phyloP scores from a whole-genome alignment of 2,888 invertebrate genomes.

The Meandrusa payeni region DNA sequence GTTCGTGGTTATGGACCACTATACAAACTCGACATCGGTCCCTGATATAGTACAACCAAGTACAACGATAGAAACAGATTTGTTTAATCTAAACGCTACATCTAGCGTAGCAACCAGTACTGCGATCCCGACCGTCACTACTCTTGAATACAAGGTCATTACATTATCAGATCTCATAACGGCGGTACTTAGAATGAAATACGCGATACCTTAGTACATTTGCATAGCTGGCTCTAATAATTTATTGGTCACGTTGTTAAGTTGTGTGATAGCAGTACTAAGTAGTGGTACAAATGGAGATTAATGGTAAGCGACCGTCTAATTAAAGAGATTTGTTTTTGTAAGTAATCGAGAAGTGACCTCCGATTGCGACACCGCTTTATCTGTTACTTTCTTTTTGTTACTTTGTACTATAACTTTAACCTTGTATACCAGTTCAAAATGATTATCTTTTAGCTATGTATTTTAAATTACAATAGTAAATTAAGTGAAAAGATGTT shows the following conservation, averaged over 20 bases:
- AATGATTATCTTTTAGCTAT: no score
- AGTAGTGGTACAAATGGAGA: background rate
- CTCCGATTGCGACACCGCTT: no score
- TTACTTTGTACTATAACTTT: no score
- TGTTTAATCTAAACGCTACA: slow-evolving; percentile 8
- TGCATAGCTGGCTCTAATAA: slow-evolving; percentile 9
- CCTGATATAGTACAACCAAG: slow-evolving; percentile 1
- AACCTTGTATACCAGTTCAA: no score
- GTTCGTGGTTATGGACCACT: slow-evolving; percentile 1
- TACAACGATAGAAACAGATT: background rate
- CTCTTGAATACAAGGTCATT: slow-evolving; percentile 19
- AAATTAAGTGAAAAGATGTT: no score
- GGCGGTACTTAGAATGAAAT: slow-evolving; percentile 16
- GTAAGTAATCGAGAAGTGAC: background rate
- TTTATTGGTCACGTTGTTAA: slow-evolving; percentile 2
- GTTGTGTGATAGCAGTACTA: background rate
- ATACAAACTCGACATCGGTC: background rate
- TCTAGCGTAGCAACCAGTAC: slow-evolving; percentile 7
- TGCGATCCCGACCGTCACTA: background rate
- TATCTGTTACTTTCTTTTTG: no score
- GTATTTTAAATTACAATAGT: no score
- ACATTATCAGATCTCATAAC: slow-evolving; percentile 16
- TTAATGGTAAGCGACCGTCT: slow-evolving; percentile 2
- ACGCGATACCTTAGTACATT: slow-evolving; percentile 7
- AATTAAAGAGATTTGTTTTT: slow-evolving; percentile 4